Evolutionary conservation across 2,797 vertebrate genomes (phyloP).

Genomic region (Sarcophilus harrisii): DNA sequence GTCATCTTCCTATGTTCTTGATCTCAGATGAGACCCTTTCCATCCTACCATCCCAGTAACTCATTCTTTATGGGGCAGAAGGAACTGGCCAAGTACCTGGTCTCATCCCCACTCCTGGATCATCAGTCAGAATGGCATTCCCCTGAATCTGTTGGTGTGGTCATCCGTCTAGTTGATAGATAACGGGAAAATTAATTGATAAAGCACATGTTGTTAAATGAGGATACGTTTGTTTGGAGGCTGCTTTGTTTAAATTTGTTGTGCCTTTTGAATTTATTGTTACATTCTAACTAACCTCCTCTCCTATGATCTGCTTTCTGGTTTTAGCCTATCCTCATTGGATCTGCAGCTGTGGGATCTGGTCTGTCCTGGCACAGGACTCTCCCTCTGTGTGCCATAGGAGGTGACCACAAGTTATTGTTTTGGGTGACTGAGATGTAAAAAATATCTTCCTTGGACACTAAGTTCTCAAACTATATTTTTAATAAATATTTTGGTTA

Average conservation of each 20-base stretch:
- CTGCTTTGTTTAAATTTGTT: conserved; percentile 4
- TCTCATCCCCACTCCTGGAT: not conserved
- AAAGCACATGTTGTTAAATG: not conserved
- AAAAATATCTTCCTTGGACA: conserved; percentile 72
- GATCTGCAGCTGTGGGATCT: conserved; percentile 91
- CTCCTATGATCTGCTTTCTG: not conserved
- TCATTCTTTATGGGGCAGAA: not conserved
- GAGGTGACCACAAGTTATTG: conserved; percentile 94
- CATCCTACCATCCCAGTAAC: not conserved
- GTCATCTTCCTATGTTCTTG: conserved; percentile 5
- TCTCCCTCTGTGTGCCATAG: conserved; percentile 94
- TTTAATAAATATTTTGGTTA: conserved; percentile 67
- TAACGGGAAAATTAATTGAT: not conserved
- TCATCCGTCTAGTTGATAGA: not conserved
- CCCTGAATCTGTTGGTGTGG: not conserved
- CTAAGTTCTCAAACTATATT: conserved; percentile 65
- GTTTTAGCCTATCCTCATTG: conserved; percentile 92
- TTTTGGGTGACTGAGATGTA: conserved; percentile 99
- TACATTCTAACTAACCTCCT: conserved; percentile 40
- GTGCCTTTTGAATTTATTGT: conserved; percentile 3
- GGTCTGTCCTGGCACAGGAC: conserved; percentile 97
- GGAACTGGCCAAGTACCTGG: not conserved
- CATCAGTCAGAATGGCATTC: not conserved
- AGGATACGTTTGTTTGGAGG: not conserved
- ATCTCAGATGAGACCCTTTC: not conserved